A percentile compares a stretch with the other conserved stretches of the same genome.
These are phyloP conservation scores for Acropora yongei DNA, from an alignment of 64 coral and sea anemone species.

Conservation along the genomic window DNA sequence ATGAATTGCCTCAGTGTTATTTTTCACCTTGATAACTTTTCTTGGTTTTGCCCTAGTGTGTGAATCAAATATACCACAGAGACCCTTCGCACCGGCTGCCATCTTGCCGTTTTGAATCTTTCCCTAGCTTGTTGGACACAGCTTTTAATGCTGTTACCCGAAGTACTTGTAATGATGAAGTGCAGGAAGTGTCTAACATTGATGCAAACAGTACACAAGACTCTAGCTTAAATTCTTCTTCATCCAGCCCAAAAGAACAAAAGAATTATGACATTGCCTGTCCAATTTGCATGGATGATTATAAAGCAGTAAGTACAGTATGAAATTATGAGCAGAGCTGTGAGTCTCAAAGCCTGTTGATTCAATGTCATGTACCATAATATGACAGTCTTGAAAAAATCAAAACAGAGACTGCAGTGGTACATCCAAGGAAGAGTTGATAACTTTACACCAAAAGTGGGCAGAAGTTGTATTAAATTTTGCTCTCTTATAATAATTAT, in stretches of 20 bases:
- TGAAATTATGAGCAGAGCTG: no score
- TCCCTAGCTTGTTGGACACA: constrained; percentile 4
- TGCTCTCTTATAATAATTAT: no score
- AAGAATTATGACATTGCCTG: constrained; percentile 71
- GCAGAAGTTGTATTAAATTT: neutral
- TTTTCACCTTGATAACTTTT: neutral
- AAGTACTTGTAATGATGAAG: neutral
- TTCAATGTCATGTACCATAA: no score
- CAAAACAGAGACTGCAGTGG: neutral
- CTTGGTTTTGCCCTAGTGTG: constrained; percentile 40
- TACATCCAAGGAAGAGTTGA: no score
- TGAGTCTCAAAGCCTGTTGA: no score
- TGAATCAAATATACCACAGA: constrained; percentile 78
- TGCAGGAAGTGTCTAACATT: neutral
- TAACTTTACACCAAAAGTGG: neutral
- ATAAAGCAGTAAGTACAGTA: constrained; percentile 48
- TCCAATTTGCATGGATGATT: constrained; percentile 92
- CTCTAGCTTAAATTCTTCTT: neutral
- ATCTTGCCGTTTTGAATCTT: constrained; percentile 71
- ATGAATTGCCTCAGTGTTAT: no score
- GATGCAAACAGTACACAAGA: neutral
- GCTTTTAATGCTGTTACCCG: neutral
- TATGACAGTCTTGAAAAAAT: neutral
- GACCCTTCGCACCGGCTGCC: constrained; percentile 38
- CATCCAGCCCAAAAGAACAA: neutral